A percentile compares a stretch with the other conserved stretches of the same genome.
These are phyloP conservation scores for Pachyuromys duprasi DNA, from an alignment of 2,797 vertebrate species.

Conservation along the genomic window DNA sequence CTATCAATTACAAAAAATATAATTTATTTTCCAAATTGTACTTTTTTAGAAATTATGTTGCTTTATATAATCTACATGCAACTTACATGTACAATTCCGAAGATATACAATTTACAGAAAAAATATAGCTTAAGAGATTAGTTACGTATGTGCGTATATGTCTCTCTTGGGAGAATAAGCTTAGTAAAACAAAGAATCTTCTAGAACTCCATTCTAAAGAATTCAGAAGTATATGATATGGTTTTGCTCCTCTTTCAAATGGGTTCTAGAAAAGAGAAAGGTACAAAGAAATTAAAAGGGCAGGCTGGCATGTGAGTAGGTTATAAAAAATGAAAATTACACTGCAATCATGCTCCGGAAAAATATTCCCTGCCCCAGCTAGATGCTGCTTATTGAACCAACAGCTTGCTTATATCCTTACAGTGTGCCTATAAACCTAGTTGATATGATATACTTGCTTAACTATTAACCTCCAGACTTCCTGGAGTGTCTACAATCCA, in stretches of 20 bases:
- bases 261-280: conserved; percentile 56
- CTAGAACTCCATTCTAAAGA: conserved; percentile 12
- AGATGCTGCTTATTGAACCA: conserved; percentile 74
- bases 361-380: conserved; percentile 72
- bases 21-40: neutral
- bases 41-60: conserved; percentile 45
- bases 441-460: conserved; percentile 73
- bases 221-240: neutral
- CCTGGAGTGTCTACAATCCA: conserved; percentile 66
- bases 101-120: too few species aligned
- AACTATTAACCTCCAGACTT: conserved; percentile 72
- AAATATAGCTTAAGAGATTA: neutral
- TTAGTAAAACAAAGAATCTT: conserved; percentile 26
- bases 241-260: conserved; percentile 28
- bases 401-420: conserved; percentile 78
- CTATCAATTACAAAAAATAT: neutral
- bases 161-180: conserved; percentile 20
- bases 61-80: neutral
- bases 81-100: neutral
- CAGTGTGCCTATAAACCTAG: conserved; percentile 69
- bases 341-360: conserved; percentile 69
- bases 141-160: neutral
- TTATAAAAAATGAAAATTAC: conserved; percentile 82
- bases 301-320: conserved; percentile 79
- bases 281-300: conserved; percentile 64